Evolutionary conservation across 2,113 vertebrate genomes (phyloP), one percentile per base, ranked within the genome.

Genomic region (Chascanopsetta lugubris): DNA sequence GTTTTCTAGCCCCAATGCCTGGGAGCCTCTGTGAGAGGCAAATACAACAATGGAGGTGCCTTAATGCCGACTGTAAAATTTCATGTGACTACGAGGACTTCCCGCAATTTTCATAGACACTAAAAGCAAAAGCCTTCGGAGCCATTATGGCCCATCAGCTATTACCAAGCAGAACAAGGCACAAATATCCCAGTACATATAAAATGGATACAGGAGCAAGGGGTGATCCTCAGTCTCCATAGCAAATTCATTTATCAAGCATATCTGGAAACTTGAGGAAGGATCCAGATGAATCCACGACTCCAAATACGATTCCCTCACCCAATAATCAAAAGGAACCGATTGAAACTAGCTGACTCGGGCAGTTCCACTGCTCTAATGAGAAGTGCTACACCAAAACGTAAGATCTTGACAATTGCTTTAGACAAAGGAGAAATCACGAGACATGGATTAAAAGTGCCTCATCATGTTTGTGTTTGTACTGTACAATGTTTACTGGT

Each of bases 61-160:
- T 79, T 49, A 53, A 55, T 59, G 64, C 48, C 61, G 40, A 68
- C 64, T 80, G 77, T 70, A 82, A 75, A 73, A 83, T 77, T 50
- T 76, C 78, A 81, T 80, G 84, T 75, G 79, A 79, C 72, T 60
- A 65, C 74, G 71, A 79, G 69, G 61, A 38, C 59, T 63, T 55
- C 13, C 36, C 10, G 17, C 51, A 47, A 47, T 69, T 76, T 75
- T 70, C 62, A 83, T 38, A 80, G 12, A 70, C 27, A 67, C 55
- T 67, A 63, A 68, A 79, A 72, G 64, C 43, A 46, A 46, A 40
- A 63, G 55, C 43, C 61, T 27, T 72, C 20, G 12, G 30, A 75
- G 65, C 49, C 38, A 66, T 56, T 57, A 61, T 56, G 48, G n/a
- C 57, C 71, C 25, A 24, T 71, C 67, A 82, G 59, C 50, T 68